Evolutionary conservation across 2,888 invertebrate genomes (phyloP), one percentile per base, ranked within the genome.

Genomic region (Eupithecia insigniata): DNA sequence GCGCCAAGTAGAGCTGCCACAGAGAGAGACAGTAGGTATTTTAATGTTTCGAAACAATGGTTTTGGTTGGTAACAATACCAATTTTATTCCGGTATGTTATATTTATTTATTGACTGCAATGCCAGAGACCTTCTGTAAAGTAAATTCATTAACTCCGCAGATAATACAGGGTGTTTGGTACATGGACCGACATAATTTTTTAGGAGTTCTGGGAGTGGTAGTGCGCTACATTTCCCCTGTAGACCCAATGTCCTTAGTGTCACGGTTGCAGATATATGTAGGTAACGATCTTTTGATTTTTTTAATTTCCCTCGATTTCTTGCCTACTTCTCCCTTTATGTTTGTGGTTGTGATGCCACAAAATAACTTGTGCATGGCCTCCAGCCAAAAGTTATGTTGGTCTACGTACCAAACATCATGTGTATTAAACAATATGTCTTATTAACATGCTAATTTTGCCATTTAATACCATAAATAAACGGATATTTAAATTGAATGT

Each of bases 401-500:
- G 55, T 14, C 26, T 12, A 55, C 26, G 55, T 55, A 26, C 0
- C 22, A 51, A 51, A 51, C 51, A 55, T 14, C 55, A 22, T 55
- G 55, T 55, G 0, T 51, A 2, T 8, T 46, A 8, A 22, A n/a
- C 7, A 8, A n/a, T 43, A 51, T 51, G 22, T 26, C 78, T 78
- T 78, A 75, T n/a, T 34, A 62, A 70, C 67, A 71, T 66, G 75
- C 76, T 71, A 71, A 86, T 80, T 82, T 87, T 87, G 90, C 89
- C 83, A 90, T 88, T 89, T 88, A 85, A 88, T 82, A 79, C 76
- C 75, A 79, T 74, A 76, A 71, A 73, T 71, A 69, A 76, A 75
- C 81, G 78, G 79, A 83, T 79, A 84, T 82, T 79, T 81, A 82
- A 85, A 85, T 85, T 81, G 70, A 22, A 22, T 55, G 73, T 76